A percentile compares a stretch with the other conserved stretches of the same genome.
Evolutionary conservation across 2,113 vertebrate species (phyloP).

Genomic region (Podocnemis expansa): DNA sequence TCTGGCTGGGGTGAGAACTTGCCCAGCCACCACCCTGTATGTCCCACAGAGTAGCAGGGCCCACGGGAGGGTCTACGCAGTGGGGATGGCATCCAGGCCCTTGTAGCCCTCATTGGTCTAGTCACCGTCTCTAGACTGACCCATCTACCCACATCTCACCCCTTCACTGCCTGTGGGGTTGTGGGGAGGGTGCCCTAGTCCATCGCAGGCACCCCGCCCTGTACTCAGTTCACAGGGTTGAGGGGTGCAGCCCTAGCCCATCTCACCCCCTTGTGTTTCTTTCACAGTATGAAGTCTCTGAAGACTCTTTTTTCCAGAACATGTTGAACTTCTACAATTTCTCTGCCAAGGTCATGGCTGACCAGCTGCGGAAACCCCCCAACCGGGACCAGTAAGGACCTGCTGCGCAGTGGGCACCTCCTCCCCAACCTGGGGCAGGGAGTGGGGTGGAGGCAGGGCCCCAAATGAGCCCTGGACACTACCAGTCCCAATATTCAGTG

Average conservation of each 20-base stretch:
- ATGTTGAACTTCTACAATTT: slow-evolving; percentile 99
- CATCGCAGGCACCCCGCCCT: neutral
- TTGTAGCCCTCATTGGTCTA: neutral
- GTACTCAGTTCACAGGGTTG: neutral
- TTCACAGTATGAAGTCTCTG: slow-evolving; percentile 92
- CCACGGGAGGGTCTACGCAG: too few relatives aligned
- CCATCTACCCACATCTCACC: neutral
- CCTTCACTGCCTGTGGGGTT: neutral
- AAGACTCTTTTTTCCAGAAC: slow-evolving; percentile 98
- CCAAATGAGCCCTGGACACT: neutral
- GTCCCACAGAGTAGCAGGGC: neutral
- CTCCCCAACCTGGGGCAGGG: neutral
- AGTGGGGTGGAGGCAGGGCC: neutral
- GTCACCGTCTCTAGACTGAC: neutral
- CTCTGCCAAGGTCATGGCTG: slow-evolving; percentile 95
- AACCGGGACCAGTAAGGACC: slow-evolving; percentile 93
- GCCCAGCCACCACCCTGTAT: neutral
- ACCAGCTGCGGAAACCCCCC: slow-evolving; percentile 95
- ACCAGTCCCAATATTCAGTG: neutral
- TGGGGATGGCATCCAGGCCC: rapidly evolving
- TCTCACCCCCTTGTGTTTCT: neutral
- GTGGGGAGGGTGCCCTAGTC: rapidly evolving
- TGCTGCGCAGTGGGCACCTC: too few relatives aligned
- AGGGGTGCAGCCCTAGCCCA: neutral
- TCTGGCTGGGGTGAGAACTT: neutral